phyloP scores from a whole-genome alignment of 2,888 invertebrate species.

The Electrophaes corylata region DNA sequence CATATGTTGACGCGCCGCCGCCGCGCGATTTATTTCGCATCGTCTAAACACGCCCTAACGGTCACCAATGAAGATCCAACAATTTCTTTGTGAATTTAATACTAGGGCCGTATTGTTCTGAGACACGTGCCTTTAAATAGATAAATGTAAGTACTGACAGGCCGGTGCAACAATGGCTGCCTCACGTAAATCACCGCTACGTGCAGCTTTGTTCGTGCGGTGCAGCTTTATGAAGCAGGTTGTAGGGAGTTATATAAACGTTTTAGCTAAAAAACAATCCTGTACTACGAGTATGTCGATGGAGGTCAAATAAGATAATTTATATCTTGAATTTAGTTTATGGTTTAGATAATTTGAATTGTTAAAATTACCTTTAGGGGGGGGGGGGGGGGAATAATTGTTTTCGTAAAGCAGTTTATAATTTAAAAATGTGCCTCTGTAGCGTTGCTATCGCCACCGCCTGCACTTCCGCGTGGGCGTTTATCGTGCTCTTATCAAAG shows the following conservation, averaged over 20 bases:
- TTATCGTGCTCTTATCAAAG: constrained; percentile 68
- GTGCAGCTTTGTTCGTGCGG: constrained; percentile 34
- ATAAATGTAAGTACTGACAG: constrained; percentile 34
- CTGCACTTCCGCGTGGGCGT: constrained; percentile 64
- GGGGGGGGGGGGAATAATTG: no score
- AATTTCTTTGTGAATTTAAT: constrained; percentile 18
- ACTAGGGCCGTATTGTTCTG: constrained; percentile 14
- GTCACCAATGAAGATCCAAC: constrained; percentile 21
- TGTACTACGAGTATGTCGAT: no score
- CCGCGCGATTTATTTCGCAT: no score
- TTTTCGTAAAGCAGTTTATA: constrained; percentile 12
- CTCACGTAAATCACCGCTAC: constrained; percentile 42
- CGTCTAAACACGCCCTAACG: no score
- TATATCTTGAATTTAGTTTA: no score
- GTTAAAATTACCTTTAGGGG: no score
- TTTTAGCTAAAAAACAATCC: no score
- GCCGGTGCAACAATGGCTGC: constrained; percentile 35
- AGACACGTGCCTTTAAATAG: constrained; percentile 40
- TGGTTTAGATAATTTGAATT: no score
- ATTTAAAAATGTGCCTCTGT: constrained; percentile 41
- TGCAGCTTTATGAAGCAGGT: constrained; percentile 32
- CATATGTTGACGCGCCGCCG: no score
- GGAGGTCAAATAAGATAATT: no score
- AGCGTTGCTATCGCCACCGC: constrained; percentile 48
- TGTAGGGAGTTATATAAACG: no score